Base-by-base conservation (phyloP, 2,888 invertebrate genomes). In the Hypselothyrea guttata region DNA sequence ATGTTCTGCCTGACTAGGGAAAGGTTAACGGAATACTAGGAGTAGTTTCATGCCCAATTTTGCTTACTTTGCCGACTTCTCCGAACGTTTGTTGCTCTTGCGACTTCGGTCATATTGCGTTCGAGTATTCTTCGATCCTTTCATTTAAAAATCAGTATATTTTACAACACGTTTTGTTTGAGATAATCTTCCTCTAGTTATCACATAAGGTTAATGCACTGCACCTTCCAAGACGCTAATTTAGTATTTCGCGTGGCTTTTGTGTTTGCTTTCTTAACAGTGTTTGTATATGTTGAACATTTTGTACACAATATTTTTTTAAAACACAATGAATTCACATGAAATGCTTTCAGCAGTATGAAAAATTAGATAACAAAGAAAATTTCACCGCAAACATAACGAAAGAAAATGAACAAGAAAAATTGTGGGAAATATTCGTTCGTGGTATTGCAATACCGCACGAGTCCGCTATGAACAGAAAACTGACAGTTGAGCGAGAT, bases 401-500 rank as follows among this genome's bases (percentile, higher is more conserved):
- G 52, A 28, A 41, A 57, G 47, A 44, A n/a, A n/a, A n/a, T n/a
- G n/a, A n/a, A n/a, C n/a, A n/a, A n/a, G n/a, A n/a, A n/a, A n/a
- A 41, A 28, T 34, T 22, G 30, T 31, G 30, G 11, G 7, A n/a
- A 47, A 47, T 34, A 34, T 11, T 22, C n/a, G n/a, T 41, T 40
- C 7, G 27, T 44, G 41, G 69, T 53, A 73, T 64, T 69, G 69
- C 74, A 67, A 74, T 71, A 81, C 81, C 85, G 83, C 85, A 73
- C 81, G 79, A 75, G 67, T 82, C 81, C 85, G 60, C 85, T 61
- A 64, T 75, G 63, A 82, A 71, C 75, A 45, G 76, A 71, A 81
- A 84, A 81, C 87, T 86, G 87, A 86, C 87, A 86, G 75, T 87
- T 87, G 75, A 75, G 82, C 79, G 85, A 87, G 84, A 86, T 87